Percentiles rank a stretch among this genome's conserved stretches.
These are phyloP conservation scores for Pycnomerus fuliginosus DNA, from an alignment of 2,888 invertebrate genomes.

Conservation along the genomic window DNA sequence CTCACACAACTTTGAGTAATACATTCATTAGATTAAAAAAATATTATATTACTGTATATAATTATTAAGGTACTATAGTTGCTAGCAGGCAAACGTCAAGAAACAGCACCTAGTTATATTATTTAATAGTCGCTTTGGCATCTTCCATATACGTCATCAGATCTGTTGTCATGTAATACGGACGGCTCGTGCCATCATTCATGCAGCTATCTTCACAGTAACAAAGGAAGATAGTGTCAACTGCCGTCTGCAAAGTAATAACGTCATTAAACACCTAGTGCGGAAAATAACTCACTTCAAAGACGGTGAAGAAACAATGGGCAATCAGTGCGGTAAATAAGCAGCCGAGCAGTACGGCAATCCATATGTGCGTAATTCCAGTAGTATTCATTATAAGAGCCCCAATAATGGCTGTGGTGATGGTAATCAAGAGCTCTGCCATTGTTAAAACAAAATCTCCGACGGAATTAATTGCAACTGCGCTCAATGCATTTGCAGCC, in stretches of 20 bases:
- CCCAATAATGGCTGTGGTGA: constrained; percentile 15
- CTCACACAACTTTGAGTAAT: no score
- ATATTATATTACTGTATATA: no score
- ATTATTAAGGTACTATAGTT: no score
- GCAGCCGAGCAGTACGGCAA: constrained; percentile 2
- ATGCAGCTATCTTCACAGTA: constrained; percentile 18
- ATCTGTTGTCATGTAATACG: constrained; percentile 18
- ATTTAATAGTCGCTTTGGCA: constrained; percentile 3
- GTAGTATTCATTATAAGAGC: constrained; percentile 7
- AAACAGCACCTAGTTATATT: no score
- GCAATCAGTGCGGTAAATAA: constrained; percentile 11
- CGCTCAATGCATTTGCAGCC: constrained; percentile 14
- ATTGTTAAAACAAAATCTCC: constrained; percentile 23
- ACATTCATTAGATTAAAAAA: no score
- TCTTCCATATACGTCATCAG: constrained; percentile 21
- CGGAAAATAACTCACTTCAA: constrained; percentile 15
- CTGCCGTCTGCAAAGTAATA: constrained; percentile 8
- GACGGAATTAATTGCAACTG: constrained; percentile 20
- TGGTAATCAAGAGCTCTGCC: constrained; percentile 19
- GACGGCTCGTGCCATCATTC: constrained; percentile 16
- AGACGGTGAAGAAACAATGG: constrained; percentile 20
- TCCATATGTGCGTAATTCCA: no score
- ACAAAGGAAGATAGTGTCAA: constrained; percentile 18
- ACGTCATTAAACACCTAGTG: neutral
- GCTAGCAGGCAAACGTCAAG: no score